These are phyloP conservation scores for Exocentrus adspersus DNA, from an alignment of 2,888 invertebrate species.

Conservation along the genomic window DNA sequence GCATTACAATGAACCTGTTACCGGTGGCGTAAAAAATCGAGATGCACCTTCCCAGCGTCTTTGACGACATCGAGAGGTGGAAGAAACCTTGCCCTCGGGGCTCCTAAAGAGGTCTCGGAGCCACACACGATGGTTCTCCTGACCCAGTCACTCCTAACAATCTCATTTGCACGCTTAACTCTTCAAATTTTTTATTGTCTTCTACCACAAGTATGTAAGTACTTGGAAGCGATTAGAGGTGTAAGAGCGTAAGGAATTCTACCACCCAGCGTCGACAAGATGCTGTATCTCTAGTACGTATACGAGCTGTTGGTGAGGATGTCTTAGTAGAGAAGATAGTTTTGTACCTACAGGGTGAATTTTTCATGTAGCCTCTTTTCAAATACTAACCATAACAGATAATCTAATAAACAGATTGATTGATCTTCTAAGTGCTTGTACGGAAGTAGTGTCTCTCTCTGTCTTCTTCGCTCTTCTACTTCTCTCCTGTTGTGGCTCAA, in stretches of 20 bases:
- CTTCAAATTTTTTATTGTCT: constrained; percentile 32
- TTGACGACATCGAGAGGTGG: constrained; percentile 50
- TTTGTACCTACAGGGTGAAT: not conserved
- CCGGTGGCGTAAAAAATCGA: constrained; percentile 13
- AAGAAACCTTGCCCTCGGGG: constrained; percentile 47
- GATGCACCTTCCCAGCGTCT: constrained; percentile 24
- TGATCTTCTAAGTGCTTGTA: no score
- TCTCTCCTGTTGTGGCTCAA: constrained; percentile 19
- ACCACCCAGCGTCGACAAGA: constrained; percentile 22
- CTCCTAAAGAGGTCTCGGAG: constrained; percentile 30
- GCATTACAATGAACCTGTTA: not conserved
- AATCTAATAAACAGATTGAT: no score
- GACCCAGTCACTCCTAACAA: constrained; percentile 34
- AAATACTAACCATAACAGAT: no score
- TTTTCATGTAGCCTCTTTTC: no score
- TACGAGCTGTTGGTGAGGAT: not conserved
- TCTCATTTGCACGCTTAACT: constrained; percentile 37
- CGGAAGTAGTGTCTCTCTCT: constrained; percentile 2
- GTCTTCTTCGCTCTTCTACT: constrained; percentile 12
- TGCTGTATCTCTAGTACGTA: constrained; percentile 8
- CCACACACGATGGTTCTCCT: constrained; percentile 32
- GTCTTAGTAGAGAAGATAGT: not conserved
- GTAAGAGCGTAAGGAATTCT: constrained; percentile 8
- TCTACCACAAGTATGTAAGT: constrained; percentile 8
- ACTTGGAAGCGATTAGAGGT: constrained; percentile 8